Evolutionary conservation across 2,113 vertebrate species (phyloP).

Genomic region (Sapajus apella): DNA sequence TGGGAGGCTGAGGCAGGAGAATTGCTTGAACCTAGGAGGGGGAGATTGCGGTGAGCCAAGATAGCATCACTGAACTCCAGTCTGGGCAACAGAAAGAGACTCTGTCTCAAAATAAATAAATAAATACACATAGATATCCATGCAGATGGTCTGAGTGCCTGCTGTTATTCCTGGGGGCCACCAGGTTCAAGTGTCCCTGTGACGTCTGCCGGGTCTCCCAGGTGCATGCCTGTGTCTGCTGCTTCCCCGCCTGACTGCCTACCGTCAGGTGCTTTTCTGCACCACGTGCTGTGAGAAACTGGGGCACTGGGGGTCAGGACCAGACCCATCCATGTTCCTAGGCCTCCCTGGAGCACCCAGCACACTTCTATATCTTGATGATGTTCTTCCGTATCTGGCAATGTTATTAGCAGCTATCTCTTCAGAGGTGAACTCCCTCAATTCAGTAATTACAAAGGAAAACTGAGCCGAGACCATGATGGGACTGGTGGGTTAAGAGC

Average conservation of each 20-base stretch:
- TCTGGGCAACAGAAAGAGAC: too few species aligned
- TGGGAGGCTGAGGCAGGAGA: too few species aligned
- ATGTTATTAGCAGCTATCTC: neutral
- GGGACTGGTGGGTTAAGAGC: fast-evolving
- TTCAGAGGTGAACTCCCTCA: too few species aligned
- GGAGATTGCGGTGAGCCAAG: too few species aligned
- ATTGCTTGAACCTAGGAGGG: too few species aligned
- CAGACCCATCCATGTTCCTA: neutral
- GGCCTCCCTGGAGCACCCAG: neutral
- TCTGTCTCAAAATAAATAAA: too few species aligned
- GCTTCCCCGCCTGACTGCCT: neutral
- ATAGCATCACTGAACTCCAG: too few species aligned
- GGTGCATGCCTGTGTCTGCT: neutral
- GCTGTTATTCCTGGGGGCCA: neutral
- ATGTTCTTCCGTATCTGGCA: neutral
- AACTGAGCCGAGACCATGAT: fast-evolving
- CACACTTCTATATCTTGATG: fast-evolving
- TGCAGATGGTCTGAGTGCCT: fast-evolving
- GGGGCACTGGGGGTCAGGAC: too few species aligned
- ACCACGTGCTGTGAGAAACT: neutral
- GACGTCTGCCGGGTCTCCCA: neutral
- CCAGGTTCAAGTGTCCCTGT: neutral
- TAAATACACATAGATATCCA: fast-evolving
- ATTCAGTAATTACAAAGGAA: neutral
- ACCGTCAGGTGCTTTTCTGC: neutral